Evolutionary conservation across 2,113 vertebrate genomes (phyloP).

Genomic region (Coracopsis vasa): DNA sequence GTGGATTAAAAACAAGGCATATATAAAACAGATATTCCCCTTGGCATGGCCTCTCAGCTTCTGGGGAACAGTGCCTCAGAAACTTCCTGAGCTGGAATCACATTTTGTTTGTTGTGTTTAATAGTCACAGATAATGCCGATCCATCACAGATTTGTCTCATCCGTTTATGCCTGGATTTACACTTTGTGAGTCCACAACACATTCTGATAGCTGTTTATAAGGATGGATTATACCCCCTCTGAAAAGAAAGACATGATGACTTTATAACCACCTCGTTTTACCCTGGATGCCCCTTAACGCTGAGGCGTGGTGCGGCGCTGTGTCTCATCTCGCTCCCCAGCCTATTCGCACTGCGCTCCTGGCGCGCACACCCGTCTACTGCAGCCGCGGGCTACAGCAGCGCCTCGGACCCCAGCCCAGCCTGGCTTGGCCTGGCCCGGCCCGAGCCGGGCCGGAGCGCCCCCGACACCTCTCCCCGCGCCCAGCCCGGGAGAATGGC

Average conservation of each 20-base stretch:
- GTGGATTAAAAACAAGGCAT: constrained; percentile 36
- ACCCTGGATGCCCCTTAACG: too few relatives aligned
- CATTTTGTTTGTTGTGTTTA: not conserved
- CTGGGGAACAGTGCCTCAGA: not conserved
- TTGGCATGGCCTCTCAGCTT: not conserved
- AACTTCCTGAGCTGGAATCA: not conserved
- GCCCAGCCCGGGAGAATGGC: too few relatives aligned
- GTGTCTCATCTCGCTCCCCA: fast-evolving
- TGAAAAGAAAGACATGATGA: not conserved
- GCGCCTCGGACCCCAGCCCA: fast-evolving
- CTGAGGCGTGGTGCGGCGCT: fast-evolving
- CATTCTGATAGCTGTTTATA: not conserved
- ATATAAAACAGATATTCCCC: constrained; percentile 28
- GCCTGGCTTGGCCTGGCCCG: not conserved
- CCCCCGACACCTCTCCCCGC: fast-evolving
- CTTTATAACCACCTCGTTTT: not conserved
- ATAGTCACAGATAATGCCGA: not conserved
- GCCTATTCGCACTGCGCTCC: fast-evolving
- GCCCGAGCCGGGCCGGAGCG: fast-evolving
- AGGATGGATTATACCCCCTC: not conserved
- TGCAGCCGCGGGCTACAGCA: fast-evolving
- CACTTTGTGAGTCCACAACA: fast-evolving
- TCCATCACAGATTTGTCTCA: not conserved
- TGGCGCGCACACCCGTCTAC: fast-evolving
- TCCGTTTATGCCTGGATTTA: not conserved